These are phyloP conservation scores for Aspidiotus destructor DNA, from an alignment of 2,888 invertebrate genomes.

Conservation along the genomic window DNA sequence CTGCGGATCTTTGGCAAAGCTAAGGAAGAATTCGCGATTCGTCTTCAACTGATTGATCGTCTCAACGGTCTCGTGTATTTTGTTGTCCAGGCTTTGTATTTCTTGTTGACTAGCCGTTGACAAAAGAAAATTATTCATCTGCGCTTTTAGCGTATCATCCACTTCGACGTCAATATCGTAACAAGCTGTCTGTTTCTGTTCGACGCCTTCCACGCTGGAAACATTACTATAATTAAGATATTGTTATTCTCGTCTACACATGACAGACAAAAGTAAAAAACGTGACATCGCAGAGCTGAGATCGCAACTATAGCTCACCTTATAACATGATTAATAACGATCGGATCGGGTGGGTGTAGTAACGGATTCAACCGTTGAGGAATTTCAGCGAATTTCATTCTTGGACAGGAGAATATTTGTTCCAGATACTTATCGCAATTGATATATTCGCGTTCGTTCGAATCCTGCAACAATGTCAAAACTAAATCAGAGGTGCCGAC, in stretches of 20 bases:
- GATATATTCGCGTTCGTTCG: slow-evolving; percentile 91
- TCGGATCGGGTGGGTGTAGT: slow-evolving; percentile 96
- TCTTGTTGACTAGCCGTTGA: slow-evolving; percentile 96
- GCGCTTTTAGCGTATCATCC: slow-evolving; percentile 91
- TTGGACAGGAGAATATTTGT: slow-evolving; percentile 85
- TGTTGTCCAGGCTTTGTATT: slow-evolving; percentile 82
- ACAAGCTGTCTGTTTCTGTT: slow-evolving; percentile 96
- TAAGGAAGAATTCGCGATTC: slow-evolving; percentile 94
- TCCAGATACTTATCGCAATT: slow-evolving; percentile 97
- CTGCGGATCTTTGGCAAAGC: slow-evolving; percentile 96
- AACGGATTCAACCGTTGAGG: slow-evolving; percentile 88
- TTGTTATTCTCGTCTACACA: too few species aligned
- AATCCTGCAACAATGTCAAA: slow-evolving; percentile 51
- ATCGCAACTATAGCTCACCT: slow-evolving; percentile 35
- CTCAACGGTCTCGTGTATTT: slow-evolving; percentile 98
- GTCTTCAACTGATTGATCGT: slow-evolving; percentile 97
- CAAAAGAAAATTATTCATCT: slow-evolving; percentile 93
- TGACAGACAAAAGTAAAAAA: too few species aligned
- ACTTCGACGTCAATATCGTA: slow-evolving; percentile 99
- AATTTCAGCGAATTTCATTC: slow-evolving; percentile 99
- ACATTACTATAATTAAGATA: neutral
- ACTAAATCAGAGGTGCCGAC: too few species aligned
- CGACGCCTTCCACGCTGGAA: slow-evolving; percentile 62
- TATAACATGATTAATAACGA: slow-evolving; percentile 97
- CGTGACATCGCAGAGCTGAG: too few species aligned